Evolutionary conservation across 2,113 vertebrate genomes (phyloP).

Genomic region (Tauraco erythrolophus): DNA sequence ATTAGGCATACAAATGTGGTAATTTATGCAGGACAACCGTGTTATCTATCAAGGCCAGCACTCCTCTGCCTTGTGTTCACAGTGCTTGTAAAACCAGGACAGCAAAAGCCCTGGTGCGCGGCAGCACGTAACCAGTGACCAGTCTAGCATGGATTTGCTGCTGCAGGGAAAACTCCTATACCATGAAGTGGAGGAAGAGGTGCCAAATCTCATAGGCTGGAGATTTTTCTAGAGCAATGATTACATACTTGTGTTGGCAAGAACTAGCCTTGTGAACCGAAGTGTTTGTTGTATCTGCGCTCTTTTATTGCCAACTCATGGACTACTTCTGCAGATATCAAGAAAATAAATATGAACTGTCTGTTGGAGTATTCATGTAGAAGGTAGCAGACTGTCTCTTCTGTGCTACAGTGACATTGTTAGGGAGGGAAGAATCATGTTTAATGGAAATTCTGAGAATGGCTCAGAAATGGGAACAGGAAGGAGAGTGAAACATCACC

Average conservation of each 20-base stretch:
- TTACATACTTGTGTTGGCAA: constrained; percentile 46
- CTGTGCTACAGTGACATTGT: not conserved
- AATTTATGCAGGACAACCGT: not conserved
- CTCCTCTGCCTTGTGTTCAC: not conserved
- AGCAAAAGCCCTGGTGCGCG: not conserved
- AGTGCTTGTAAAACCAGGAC: not conserved
- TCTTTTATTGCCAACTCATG: not conserved
- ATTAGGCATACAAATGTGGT: not conserved
- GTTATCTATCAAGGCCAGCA: not conserved
- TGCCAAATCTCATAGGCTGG: constrained; percentile 20
- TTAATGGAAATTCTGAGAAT: not conserved
- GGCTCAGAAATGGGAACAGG: not conserved
- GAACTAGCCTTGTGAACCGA: not conserved
- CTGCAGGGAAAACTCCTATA: not conserved
- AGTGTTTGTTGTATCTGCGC: not conserved
- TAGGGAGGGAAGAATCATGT: not conserved
- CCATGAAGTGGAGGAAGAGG: not conserved
- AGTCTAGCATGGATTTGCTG: not conserved
- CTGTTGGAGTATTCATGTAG: not conserved
- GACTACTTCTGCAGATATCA: not conserved
- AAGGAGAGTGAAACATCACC: not conserved
- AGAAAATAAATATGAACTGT: not conserved
- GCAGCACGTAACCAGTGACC: not conserved
- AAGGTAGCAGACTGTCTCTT: not conserved
- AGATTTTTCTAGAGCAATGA: constrained; percentile 37